Base-by-base conservation (phyloP, 2,888 invertebrate species). In the Chymomyza caudatula region DNA sequence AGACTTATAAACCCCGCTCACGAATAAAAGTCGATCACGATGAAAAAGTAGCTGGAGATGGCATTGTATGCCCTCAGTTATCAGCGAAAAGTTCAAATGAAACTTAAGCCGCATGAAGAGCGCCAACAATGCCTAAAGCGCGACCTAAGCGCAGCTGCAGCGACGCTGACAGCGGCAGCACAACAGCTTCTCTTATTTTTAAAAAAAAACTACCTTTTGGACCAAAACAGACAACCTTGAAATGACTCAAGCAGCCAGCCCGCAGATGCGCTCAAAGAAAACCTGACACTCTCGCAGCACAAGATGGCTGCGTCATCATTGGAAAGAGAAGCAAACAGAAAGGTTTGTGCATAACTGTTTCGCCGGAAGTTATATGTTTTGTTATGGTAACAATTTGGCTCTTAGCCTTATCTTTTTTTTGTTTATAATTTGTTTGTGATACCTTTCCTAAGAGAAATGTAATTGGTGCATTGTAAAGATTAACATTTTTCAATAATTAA, bases 1-100 rank as follows among this genome's bases (percentile, higher is more conserved):
- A 85, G 85, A 83, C 88, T 88, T 89, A 89, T 89, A 89, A 85
- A 74, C 73, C 74, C 53, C 62, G 56, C 53, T 29, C 54, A 42
- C 15, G 6, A 59, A 51, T 59, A 65, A 61, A 61, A 69, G 63
- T 74, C 78, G 73, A 61, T 71, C 73, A 74, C 71, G 63, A 69
- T 25, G 17, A 43, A 47, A 53, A 43, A 53, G 70, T 15, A 19
- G 52, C 52, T 42, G 23, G 15, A 20, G 43, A 44, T 42, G 43
- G 43, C 29, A 37, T 11, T 37, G 29, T 37, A 37, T 37, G 67
- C 61, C 60, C 43, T 22, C 25, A 65, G 67, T 56, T 71, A 74
- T 49, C 68, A 43, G 8, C 67, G 58, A 62, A 67, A 60, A 67
- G 63, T 65, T 70, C 49, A 70, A 72, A 53, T 66, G 67, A 77